phyloP scores from a whole-genome alignment of 2,797 vertebrate species.

The Potorous gilbertii region DNA sequence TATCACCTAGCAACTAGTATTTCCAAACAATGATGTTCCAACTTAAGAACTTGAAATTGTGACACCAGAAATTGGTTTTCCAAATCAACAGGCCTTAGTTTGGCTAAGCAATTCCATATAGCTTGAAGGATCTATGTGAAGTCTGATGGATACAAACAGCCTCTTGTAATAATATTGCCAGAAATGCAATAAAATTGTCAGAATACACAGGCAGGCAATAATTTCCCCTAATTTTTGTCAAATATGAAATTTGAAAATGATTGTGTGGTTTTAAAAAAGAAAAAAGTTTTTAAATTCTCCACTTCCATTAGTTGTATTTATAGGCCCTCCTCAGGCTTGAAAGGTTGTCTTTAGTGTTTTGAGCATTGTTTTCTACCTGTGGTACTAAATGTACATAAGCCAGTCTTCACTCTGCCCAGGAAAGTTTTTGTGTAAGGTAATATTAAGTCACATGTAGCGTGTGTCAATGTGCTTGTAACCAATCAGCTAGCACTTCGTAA shows the following conservation, averaged over 20 bases:
- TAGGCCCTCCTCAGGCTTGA: conserved; percentile 44
- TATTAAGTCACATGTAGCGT: not conserved
- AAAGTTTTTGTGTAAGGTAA: conserved; percentile 22
- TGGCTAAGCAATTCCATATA: conserved; percentile 47
- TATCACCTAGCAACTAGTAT: conserved; percentile 6
- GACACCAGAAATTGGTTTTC: conserved; percentile 49
- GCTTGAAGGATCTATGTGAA: conserved; percentile 45
- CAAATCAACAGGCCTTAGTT: conserved; percentile 47
- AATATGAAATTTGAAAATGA: conserved; percentile 67
- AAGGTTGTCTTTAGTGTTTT: conserved; percentile 51
- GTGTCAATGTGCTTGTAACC: conserved; percentile 25
- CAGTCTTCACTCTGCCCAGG: conserved; percentile 2
- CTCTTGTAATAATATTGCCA: conserved; percentile 60
- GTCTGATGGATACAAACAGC: conserved; percentile 56
- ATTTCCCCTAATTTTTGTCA: conserved; percentile 67
- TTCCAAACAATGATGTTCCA: conserved; percentile 36
- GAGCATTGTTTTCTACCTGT: conserved; percentile 45
- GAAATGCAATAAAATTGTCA: conserved; percentile 68
- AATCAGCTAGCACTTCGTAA: not conserved
- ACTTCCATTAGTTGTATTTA: conserved; percentile 32
- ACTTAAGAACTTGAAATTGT: conserved; percentile 35
- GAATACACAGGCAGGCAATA: conserved; percentile 58
- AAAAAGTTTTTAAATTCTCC: conserved; percentile 50
- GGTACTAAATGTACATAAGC: conserved; percentile 27
- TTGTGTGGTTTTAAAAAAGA: conserved; percentile 54